Base-by-base conservation (phyloP, 2,797 vertebrate species). In the Hafferia zeledoni region DNA sequence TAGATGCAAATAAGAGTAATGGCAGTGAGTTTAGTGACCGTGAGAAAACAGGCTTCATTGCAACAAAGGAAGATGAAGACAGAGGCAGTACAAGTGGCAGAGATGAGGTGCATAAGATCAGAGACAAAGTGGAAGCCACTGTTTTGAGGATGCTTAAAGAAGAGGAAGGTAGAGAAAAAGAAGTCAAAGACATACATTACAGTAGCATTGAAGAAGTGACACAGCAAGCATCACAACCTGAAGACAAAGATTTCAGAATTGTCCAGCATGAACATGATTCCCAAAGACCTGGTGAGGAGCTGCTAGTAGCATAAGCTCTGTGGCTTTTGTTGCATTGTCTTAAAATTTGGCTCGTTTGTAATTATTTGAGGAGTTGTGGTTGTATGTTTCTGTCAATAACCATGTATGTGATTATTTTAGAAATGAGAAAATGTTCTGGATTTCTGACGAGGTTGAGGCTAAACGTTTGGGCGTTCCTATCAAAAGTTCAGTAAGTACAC, bases 401-500 rank as follows among this genome's bases (percentile, higher is more conserved):
- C 31, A 10, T 90, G 9, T 92, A 33, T 76, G 17, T 76, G 64
- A n/a, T 88, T 88, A 64, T 87, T 96, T 94, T 87, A 97, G 95
- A 41, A 65, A 49, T 14, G 49, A 60, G 22, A 53, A 63, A 86
- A 41, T 55, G 17, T 50, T 20, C 2, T 37, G 17, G 5, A 81
- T 77, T 96, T 89, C 92, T 96, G 77, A 37, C 59, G 55, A 43
- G 4, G 4, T 49, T 96, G 74, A 95, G 89, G 23, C 3, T 30
- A 27, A 28, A 67, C 3, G 4, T 93, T 72, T 94, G 70, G 90
- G 3, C 24, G 17, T 87, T 37, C 33, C 31, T 95, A 14, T 90
- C 94, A 70, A 83, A 50, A 77, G 80, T 92, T 74, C 7, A 30
- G 97, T 96, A 94, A 96, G 95, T 96, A 94, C 18, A 46, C 3